phyloP scores from a whole-genome alignment of 2,797 vertebrate genomes.

The Ptychadena robeensis region DNA sequence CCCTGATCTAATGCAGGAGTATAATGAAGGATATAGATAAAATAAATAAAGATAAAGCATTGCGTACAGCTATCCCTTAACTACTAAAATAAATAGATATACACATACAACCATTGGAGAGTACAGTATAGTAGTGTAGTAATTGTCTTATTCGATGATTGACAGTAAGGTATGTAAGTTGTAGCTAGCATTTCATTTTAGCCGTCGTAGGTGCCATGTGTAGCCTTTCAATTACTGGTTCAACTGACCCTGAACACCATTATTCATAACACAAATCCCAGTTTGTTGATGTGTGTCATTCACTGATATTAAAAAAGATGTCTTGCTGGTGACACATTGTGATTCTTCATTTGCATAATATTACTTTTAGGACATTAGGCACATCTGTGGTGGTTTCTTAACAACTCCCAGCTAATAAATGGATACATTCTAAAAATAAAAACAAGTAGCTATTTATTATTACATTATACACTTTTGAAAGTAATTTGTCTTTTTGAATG shows the following conservation, averaged over 20 bases:
- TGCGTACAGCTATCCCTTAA: too few species aligned
- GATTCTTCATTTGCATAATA: constrained; percentile 23
- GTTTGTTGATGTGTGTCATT: not conserved
- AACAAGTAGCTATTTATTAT: not conserved
- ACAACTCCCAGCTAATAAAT: too few species aligned
- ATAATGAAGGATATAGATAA: too few species aligned
- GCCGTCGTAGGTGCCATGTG: not conserved
- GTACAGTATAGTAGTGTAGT: too few species aligned
- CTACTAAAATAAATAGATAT: too few species aligned
- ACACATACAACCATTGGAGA: too few species aligned
- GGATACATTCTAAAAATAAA: constrained; percentile 17
- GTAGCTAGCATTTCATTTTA: not conserved
- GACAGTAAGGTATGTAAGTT: too few species aligned
- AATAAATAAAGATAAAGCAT: too few species aligned
- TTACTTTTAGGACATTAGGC: constrained; percentile 1
- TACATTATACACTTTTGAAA: not conserved
- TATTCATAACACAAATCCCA: not conserved
- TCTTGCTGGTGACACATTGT: constrained; percentile 9
- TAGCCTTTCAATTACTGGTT: not conserved
- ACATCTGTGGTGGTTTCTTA: constrained; percentile 8
- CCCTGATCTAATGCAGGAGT: too few species aligned
- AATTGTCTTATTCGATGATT: too few species aligned
- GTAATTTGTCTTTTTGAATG: not conserved
- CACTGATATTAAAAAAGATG: constrained; percentile 11
- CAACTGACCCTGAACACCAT: not conserved